These are phyloP conservation scores for Cliona cf. orientalis DNA, from an alignment of 37 sponge, comb jelly and placozoan genomes.

Conservation along the genomic window DNA sequence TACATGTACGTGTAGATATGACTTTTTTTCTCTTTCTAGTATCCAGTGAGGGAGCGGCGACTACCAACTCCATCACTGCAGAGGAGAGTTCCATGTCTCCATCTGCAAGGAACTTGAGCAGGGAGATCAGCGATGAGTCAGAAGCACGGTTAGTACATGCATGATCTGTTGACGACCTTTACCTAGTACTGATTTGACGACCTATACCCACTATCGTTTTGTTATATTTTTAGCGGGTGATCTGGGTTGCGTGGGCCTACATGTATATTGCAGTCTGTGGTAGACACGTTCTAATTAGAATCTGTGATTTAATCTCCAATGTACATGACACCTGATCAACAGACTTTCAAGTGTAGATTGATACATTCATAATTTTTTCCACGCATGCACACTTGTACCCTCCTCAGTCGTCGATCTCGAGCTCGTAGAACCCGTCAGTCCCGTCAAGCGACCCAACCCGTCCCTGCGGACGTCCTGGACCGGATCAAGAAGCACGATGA, in stretches of 20 bases:
- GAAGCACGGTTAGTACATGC: conserved; percentile 30
- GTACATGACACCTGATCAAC: too few relatives aligned
- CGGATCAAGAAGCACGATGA: conserved; percentile 14
- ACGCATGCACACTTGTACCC: neutral
- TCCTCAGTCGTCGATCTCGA: conserved; percentile 34
- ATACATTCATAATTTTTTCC: too few relatives aligned
- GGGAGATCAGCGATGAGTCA: conserved; percentile 35
- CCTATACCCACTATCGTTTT: too few relatives aligned
- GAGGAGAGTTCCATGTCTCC: neutral
- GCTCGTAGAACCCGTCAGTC: conserved; percentile 52
- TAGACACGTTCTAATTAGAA: neutral
- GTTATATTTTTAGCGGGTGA: too few relatives aligned
- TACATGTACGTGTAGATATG: too few relatives aligned
- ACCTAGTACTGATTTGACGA: too few relatives aligned
- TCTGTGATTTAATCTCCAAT: too few relatives aligned
- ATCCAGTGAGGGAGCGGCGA: conserved; percentile 12
- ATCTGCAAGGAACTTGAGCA: neutral
- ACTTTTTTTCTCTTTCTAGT: too few relatives aligned
- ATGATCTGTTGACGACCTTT: too few relatives aligned
- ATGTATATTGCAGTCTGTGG: neutral
- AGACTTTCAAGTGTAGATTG: too few relatives aligned
- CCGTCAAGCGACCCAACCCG: conserved; percentile 72
- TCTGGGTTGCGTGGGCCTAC: too few relatives aligned
- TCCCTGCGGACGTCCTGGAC: conserved; percentile 46
- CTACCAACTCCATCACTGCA: conserved; percentile 14